Percentiles rank a stretch among this genome's conserved stretches.
These are phyloP conservation scores for Polymixis lichenea DNA, from an alignment of 2,888 invertebrate genomes.

Conservation along the genomic window DNA sequence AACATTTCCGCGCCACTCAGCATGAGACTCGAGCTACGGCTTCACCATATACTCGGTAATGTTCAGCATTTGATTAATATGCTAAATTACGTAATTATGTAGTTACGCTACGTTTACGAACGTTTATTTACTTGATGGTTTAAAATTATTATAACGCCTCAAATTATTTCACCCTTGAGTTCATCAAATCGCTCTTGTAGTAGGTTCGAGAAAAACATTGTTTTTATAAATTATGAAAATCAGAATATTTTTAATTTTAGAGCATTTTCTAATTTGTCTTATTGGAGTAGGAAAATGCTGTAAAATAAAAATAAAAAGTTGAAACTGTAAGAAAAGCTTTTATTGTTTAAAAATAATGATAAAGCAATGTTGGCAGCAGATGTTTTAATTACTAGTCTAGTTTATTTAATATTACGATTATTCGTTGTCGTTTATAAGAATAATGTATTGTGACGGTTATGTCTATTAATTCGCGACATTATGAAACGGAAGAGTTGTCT, in stretches of 20 bases:
- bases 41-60: constrained; percentile 85
- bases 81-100: neutral
- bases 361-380: neutral
- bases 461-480: neutral
- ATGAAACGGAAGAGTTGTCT: neutral
- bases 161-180: neutral
- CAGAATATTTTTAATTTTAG: too few relatives aligned
- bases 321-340: too few relatives aligned
- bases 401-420: neutral
- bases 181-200: neutral
- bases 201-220: neutral
- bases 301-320: neutral
- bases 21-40: constrained; percentile 85
- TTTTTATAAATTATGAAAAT: too few relatives aligned
- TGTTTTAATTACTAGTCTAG: neutral
- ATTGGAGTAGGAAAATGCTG: neutral
- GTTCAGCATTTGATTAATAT: neutral
- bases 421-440: neutral
- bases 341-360: neutral
- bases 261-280: too few relatives aligned
- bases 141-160: neutral
- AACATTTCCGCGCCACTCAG: constrained; percentile 88
- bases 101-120: neutral
- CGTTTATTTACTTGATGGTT: neutral
- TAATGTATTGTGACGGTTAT: neutral